Evolutionary conservation across 2,113 vertebrate genomes (phyloP).

Genomic region (Odocoileus hemionus): DNA sequence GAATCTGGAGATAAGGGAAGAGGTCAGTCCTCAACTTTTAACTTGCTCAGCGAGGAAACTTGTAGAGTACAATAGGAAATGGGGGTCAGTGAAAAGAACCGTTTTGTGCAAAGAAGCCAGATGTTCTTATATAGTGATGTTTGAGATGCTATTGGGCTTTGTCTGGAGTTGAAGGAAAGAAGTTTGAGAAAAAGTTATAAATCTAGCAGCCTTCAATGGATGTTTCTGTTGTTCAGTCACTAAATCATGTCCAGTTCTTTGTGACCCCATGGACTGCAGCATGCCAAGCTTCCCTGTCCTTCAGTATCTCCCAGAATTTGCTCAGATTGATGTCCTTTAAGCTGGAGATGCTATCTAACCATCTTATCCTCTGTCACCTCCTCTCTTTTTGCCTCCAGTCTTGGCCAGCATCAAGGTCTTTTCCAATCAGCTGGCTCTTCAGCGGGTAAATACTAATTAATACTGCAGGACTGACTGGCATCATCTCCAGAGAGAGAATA

Average conservation of each 20-base stretch:
- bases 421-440: not conserved
- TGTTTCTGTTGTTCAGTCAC: not conserved
- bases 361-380: not conserved
- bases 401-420: not conserved
- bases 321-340: not conserved
- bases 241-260: not conserved
- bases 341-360: not conserved
- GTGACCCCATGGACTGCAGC: not conserved
- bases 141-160: not conserved
- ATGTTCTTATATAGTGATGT: not conserved
- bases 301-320: not conserved
- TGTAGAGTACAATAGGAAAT: not conserved
- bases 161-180: not conserved
- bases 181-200: not conserved
- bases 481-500: not conserved
- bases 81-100: not conserved
- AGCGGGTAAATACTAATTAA: not conserved
- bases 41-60: not conserved
- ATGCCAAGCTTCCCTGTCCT: not conserved
- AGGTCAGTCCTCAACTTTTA: not conserved
- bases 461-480: not conserved
- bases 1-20: not conserved
- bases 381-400: not conserved
- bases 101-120: not conserved
- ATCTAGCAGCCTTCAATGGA: not conserved